Evolutionary conservation across 2,888 invertebrate species (phyloP).

Genomic region (Drosophila borborema): DNA sequence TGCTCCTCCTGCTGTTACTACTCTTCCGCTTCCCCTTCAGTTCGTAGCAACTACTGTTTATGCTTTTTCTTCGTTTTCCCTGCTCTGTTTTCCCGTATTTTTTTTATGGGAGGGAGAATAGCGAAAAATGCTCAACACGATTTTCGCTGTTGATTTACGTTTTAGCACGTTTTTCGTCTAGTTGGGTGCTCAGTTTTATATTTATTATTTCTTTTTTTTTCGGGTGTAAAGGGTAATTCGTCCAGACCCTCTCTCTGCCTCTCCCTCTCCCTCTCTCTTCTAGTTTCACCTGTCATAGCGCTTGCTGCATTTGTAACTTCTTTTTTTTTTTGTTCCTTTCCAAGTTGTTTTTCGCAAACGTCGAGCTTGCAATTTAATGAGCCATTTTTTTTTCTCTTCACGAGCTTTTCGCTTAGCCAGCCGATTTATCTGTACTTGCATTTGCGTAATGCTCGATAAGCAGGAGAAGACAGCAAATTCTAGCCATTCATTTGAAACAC

Average conservation of each 20-base stretch:
- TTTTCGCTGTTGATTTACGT: constrained; percentile 80
- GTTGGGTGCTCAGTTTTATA: constrained; percentile 39
- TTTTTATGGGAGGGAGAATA: constrained; percentile 27
- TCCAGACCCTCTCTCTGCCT: background rate
- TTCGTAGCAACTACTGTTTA: constrained; percentile 55
- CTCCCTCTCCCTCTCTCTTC: constrained; percentile 22
- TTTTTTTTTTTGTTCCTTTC: constrained; percentile 23
- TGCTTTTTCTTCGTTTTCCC: constrained; percentile 47
- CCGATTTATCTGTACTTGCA: constrained; percentile 50
- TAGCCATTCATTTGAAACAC: background rate
- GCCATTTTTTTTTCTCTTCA: constrained; percentile 46
- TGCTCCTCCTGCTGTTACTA: too few relatives aligned
- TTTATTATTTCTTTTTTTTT: constrained; percentile 1
- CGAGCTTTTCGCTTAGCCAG: constrained; percentile 21
- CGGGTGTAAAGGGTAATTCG: constrained; percentile 1
- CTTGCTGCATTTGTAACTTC: constrained; percentile 52
- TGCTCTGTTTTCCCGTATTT: constrained; percentile 18
- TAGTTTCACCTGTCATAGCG: constrained; percentile 56
- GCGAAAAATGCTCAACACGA: constrained; percentile 76
- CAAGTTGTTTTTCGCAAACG: constrained; percentile 30
- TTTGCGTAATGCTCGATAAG: constrained; percentile 35
- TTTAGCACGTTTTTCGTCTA: constrained; percentile 77
- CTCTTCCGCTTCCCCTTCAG: constrained; percentile 1
- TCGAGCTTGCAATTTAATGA: constrained; percentile 68
- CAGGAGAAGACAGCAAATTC: constrained; percentile 27